Percentiles rank a stretch among this genome's conserved stretches.
Conservation (phyloP, 1,140 invertebrate genomes). For the Drosophila truncata region DNA sequence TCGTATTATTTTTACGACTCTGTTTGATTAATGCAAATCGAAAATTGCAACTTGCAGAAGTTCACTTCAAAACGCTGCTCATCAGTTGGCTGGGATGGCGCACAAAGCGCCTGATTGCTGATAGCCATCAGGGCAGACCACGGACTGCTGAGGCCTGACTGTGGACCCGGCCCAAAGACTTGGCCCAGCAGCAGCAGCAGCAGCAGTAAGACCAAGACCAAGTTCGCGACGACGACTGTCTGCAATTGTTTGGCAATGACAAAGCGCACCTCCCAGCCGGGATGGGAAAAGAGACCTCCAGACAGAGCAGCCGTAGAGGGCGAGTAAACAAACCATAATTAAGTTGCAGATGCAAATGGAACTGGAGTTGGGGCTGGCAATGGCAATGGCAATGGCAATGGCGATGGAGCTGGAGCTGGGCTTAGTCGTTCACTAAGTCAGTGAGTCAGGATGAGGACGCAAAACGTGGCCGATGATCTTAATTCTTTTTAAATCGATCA, state of each 20-base stretch:
- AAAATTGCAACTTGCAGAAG: constrained; percentile 63
- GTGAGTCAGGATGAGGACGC: constrained; percentile 70
- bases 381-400: constrained; percentile 47
- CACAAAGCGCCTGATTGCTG: constrained; percentile 83
- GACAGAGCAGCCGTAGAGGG: constrained; percentile 12
- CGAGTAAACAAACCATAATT: constrained; percentile 83
- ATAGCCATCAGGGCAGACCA: constrained; percentile 70
- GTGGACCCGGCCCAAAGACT: constrained; percentile 9
- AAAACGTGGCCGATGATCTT: constrained; percentile 75
- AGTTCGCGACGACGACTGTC: constrained; percentile 45
- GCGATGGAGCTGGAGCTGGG: constrained; percentile 51
- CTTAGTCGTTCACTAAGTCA: constrained; percentile 81
- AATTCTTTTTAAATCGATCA: constrained; percentile 84
- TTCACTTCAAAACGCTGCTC: constrained; percentile 53
- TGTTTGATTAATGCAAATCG: constrained; percentile 69
- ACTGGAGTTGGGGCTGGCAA: constrained; percentile 2
- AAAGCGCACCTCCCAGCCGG: constrained; percentile 80
- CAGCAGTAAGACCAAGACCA: constrained; percentile 28
- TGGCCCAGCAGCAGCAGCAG: constrained; percentile 10
- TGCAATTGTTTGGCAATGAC: constrained; percentile 84
- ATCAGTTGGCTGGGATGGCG: constrained; percentile 60
- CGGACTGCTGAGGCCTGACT: constrained; percentile 11
- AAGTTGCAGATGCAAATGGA: constrained; percentile 65
- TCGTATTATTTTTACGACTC: constrained; percentile 58
- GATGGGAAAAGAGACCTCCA: constrained; percentile 15